Evolutionary conservation across 2,113 vertebrate species (phyloP), one percentile per base, ranked within the genome.

Genomic region (Gymnocephalus cernua): DNA sequence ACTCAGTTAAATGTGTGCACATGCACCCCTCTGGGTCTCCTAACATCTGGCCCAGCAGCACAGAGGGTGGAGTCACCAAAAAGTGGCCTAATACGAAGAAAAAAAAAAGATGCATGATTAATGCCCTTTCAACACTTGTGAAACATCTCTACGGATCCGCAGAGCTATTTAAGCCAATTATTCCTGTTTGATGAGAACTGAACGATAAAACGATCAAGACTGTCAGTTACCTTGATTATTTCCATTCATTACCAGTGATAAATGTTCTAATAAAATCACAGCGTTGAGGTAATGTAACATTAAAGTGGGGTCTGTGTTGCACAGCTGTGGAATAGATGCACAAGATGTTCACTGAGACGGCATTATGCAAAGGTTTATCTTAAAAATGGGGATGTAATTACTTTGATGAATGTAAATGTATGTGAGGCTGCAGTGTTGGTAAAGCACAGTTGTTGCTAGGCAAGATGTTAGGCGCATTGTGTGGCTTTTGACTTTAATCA

Each of bases 141-240:
- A 45, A 71, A n/a, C 57, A 73, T 86, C 41, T 72, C 61, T 3
- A 3, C 15, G 27, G 62, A 75, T 79, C 47, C 16, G 38, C 62
- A 50, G 35, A 61, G 65, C 21, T 25, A 66, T 54, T 83, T 79
- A 53, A 64, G 74, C 66, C 63, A 86, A 71, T 84, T 80, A 88
- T 61, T 58, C 35, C 73, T 8, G 58, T 85, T 74, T 79, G 84
- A 79, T 67, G 63, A 82, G 59, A 75, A 62, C 68, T 59, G 29
- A 67, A 32, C 21, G 32, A 65, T 74, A 61, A 81, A 77, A 61
- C 50, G 23, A 83, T 75, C 44, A n/a, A 45, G 69, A 19, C 59
- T 74, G 68, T 23, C 57, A 15, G 64, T 80, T 71, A 76, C 66
- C 79, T 80, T 66, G 68, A 72, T 85, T 84, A 67, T 80, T 77